A percentile compares a stretch with the other conserved stretches of the same genome.
phyloP scores from a whole-genome alignment of 2,888 invertebrate genomes.

The Netelia melanura region DNA sequence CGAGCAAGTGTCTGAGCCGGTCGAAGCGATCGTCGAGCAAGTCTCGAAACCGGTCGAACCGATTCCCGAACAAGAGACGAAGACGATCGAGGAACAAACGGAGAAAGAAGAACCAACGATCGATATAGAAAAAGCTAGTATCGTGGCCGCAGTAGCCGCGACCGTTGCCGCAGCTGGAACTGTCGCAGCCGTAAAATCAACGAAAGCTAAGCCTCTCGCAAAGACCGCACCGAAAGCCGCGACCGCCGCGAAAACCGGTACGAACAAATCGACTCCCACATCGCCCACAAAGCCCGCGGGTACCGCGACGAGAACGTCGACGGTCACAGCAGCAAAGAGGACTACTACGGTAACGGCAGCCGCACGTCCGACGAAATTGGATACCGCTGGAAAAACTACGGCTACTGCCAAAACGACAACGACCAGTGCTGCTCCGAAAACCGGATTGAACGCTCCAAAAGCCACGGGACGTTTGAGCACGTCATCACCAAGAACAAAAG shows the following conservation, averaged over 20 bases:
- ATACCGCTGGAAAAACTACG: conserved; percentile 67
- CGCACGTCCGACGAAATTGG: conserved; percentile 63
- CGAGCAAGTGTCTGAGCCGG: not conserved
- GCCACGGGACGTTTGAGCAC: conserved; percentile 64
- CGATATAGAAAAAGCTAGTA: conserved; percentile 74
- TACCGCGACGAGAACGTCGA: conserved; percentile 63
- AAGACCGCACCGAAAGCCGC: conserved; percentile 73
- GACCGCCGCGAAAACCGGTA: conserved; percentile 73
- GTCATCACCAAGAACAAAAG: conserved; percentile 68
- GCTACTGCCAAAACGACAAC: conserved; percentile 69
- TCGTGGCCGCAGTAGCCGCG: conserved; percentile 72
- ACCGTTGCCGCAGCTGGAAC: conserved; percentile 77
- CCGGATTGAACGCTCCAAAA: conserved; percentile 71
- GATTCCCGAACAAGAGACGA: conserved; percentile 38
- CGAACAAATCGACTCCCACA: conserved; percentile 75
- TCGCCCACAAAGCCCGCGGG: conserved; percentile 75
- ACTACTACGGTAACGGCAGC: conserved; percentile 61
- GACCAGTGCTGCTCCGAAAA: conserved; percentile 66
- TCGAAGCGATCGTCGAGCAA: conserved; percentile 20
- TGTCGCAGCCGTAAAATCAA: conserved; percentile 80
- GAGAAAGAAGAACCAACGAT: conserved; percentile 25
- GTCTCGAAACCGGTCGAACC: conserved; percentile 16
- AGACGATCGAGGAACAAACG: conserved; percentile 47
- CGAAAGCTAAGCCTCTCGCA: conserved; percentile 74
- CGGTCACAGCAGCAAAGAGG: conserved; percentile 66